phyloP scores from a whole-genome alignment of 2,113 vertebrate genomes.

The Athene cunicularia region DNA sequence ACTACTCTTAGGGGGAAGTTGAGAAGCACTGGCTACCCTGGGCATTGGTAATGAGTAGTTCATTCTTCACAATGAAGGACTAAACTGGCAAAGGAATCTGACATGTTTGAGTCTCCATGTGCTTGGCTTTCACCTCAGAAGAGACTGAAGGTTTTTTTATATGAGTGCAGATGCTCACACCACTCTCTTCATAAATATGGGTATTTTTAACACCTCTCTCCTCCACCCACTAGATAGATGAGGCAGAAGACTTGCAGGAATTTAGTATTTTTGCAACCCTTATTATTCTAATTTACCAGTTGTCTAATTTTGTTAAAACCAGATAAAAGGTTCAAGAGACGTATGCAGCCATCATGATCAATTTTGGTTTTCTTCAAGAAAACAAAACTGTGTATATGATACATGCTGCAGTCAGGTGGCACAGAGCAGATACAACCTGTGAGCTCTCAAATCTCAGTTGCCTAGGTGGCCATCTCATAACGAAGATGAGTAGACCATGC shows the following conservation, averaged over 20 bases:
- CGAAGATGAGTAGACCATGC: not conserved
- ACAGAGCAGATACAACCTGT: not conserved
- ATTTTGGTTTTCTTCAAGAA: not conserved
- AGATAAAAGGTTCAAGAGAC: not conserved
- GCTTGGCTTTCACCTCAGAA: not conserved
- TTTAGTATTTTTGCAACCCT: not conserved
- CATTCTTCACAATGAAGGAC: not conserved
- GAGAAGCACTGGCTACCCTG: not conserved
- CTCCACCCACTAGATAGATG: not conserved
- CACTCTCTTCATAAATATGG: not conserved
- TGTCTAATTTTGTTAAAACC: not conserved
- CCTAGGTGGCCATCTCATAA: not conserved
- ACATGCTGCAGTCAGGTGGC: accelerated
- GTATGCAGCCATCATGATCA: not conserved
- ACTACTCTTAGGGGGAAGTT: not conserved
- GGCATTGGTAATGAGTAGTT: not conserved
- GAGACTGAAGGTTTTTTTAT: not conserved
- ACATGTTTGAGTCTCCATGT: not conserved
- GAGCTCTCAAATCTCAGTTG: not conserved
- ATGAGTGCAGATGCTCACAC: not conserved
- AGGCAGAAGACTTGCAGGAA: not conserved
- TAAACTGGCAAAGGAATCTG: not conserved
- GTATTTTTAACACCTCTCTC: not conserved
- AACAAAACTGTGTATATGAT: not conserved
- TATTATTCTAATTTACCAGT: not conserved